These are phyloP conservation scores for Thalassophryne amazonica DNA, from an alignment of 2,797 vertebrate species.

Conservation along the genomic window DNA sequence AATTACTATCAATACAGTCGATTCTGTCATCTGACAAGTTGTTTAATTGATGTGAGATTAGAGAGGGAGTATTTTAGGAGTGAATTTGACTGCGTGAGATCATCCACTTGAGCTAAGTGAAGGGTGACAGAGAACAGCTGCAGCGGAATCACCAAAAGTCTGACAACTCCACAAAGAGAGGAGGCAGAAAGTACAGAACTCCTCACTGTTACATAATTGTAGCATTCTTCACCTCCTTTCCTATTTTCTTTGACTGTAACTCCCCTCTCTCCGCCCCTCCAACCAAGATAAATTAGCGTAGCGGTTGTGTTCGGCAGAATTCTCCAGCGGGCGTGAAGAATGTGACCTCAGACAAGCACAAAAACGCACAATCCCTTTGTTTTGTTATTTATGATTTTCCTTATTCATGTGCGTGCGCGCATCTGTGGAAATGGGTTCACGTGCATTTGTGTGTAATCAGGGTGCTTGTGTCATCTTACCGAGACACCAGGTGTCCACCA, in stretches of 20 bases:
- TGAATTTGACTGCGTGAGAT: slow-evolving; percentile 22
- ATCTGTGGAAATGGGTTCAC: slow-evolving; percentile 1
- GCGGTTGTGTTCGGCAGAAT: slow-evolving; percentile 37
- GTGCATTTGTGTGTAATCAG: neutral
- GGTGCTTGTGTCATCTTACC: slow-evolving; percentile 74
- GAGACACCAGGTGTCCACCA: slow-evolving; percentile 80
- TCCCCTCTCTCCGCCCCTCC: neutral
- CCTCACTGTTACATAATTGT: slow-evolving; percentile 44
- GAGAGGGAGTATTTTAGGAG: neutral
- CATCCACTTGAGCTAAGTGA: slow-evolving; percentile 9
- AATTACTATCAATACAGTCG: too few relatives aligned
- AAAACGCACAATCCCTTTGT: slow-evolving; percentile 7
- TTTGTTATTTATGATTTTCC: slow-evolving; percentile 20
- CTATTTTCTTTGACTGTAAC: neutral
- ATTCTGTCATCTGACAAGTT: too few relatives aligned
- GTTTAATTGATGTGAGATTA: too few relatives aligned
- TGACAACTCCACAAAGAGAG: neutral
- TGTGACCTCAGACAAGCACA: slow-evolving; percentile 32
- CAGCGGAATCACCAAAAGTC: neutral
- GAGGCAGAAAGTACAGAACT: slow-evolving; percentile 33
- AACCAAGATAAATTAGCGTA: slow-evolving; percentile 49
- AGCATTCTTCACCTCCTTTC: slow-evolving; percentile 30
- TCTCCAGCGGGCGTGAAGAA: slow-evolving; percentile 44
- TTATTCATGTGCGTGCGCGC: neutral
- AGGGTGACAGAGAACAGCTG: slow-evolving; percentile 43